Evolutionary conservation across 2,888 invertebrate genomes (phyloP).

Genomic region (Chrysolina oricalcia): DNA sequence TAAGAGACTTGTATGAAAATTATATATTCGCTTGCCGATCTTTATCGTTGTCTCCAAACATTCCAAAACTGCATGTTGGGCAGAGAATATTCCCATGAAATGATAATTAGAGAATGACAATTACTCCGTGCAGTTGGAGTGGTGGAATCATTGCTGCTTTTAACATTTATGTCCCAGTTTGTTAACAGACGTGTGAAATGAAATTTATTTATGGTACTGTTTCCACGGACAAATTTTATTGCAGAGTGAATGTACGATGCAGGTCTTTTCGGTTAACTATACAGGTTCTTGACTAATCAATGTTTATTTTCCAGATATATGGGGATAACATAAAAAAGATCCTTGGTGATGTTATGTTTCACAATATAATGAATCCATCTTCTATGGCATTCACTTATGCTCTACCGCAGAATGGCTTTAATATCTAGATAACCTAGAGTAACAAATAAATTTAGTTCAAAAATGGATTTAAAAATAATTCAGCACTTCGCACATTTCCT

Average conservation of each 20-base stretch:
- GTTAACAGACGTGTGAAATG: neutral
- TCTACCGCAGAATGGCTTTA: no score
- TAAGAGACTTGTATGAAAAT: neutral
- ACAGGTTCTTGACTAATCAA: neutral
- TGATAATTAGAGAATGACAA: neutral
- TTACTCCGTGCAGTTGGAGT: neutral
- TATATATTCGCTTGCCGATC: slow-evolving; percentile 2
- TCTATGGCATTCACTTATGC: no score
- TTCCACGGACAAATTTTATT: neutral
- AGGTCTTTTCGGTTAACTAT: neutral
- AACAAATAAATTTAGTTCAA: no score
- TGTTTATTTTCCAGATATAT: neutral
- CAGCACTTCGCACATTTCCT: no score
- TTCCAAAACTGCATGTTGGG: neutral
- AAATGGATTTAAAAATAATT: no score
- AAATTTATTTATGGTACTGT: neutral
- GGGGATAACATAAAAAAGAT: no score
- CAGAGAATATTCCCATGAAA: neutral
- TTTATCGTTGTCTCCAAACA: neutral
- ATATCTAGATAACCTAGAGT: no score
- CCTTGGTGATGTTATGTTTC: no score
- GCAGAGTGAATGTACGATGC: neutral
- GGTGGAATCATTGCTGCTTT: neutral
- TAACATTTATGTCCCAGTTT: neutral
- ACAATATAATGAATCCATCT: no score